These are phyloP conservation scores for Tauraco hartlaubi DNA, from an alignment of 2,797 vertebrate genomes.

Conservation along the genomic window DNA sequence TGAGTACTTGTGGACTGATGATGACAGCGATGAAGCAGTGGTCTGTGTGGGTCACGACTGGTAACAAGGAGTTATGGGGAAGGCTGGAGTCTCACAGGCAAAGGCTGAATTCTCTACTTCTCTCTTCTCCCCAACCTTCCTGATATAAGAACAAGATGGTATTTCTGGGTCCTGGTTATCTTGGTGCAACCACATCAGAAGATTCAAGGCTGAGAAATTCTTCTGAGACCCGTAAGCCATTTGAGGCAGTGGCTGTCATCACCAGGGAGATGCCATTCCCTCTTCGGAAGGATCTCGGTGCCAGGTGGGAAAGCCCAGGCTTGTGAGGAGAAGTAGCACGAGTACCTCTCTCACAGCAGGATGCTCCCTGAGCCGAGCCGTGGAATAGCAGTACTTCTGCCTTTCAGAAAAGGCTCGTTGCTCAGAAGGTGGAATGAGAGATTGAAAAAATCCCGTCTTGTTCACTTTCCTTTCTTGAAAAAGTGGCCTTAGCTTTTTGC, in stretches of 20 bases:
- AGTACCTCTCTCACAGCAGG: constrained; percentile 47
- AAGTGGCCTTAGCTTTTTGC: constrained; percentile 88
- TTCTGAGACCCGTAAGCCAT: constrained; percentile 56
- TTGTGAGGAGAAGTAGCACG: constrained; percentile 32
- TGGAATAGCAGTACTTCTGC: constrained; percentile 45
- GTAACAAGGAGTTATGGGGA: background rate
- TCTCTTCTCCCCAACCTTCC: background rate
- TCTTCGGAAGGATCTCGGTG: constrained; percentile 54
- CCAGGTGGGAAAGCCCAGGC: constrained; percentile 65
- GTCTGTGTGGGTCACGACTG: background rate
- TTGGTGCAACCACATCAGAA: background rate
- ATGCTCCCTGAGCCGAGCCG: constrained; percentile 55
- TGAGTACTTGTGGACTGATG: background rate
- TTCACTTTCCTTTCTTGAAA: constrained; percentile 83
- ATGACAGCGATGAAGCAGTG: background rate
- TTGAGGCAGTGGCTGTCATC: constrained; percentile 20
- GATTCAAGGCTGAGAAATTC: constrained; percentile 47
- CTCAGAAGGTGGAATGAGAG: constrained; percentile 69
- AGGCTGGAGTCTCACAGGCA: background rate
- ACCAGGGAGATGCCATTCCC: constrained; percentile 33
- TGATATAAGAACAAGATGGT: background rate
- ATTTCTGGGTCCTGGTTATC: background rate
- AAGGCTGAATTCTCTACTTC: background rate
- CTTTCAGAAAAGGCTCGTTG: constrained; percentile 62
- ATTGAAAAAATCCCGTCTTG: constrained; percentile 71